phyloP scores from a whole-genome alignment of 2,797 vertebrate genomes.

The Hephaestus fuliginosus region DNA sequence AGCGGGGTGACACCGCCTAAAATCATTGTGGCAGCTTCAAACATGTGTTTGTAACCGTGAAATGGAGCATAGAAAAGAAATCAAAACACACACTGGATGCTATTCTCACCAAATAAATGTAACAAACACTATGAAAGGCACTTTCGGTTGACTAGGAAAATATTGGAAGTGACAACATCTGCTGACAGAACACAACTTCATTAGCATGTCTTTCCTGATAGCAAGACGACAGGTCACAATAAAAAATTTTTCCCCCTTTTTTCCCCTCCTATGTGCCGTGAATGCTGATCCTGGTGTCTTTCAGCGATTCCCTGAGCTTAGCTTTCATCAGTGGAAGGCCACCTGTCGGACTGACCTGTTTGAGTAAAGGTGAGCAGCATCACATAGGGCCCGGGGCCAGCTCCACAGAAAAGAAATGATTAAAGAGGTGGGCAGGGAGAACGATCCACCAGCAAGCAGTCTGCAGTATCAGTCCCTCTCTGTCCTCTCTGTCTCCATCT shows the following conservation, averaged over 20 bases:
- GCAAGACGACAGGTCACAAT: constrained; percentile 55
- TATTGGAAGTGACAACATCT: constrained; percentile 54
- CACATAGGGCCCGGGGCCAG: constrained; percentile 52
- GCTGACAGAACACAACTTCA: constrained; percentile 61
- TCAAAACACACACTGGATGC: constrained; percentile 67
- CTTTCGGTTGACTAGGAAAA: constrained; percentile 53
- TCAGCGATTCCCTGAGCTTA: constrained; percentile 39
- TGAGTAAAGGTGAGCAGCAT: constrained; percentile 64
- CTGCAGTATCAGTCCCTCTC: constrained; percentile 23
- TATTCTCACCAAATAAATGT: constrained; percentile 71
- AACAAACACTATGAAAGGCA: constrained; percentile 69
- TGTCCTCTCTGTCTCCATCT: constrained; percentile 16
- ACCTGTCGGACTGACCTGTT: constrained; percentile 64
- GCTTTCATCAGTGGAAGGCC: constrained; percentile 61
- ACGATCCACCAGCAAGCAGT: constrained; percentile 33
- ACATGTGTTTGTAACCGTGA: constrained; percentile 69
- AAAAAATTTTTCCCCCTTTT: constrained; percentile 9
- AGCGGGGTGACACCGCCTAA: constrained; percentile 56
- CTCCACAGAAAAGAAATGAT: constrained; percentile 52
- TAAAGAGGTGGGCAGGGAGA: constrained; percentile 39
- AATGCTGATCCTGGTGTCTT: constrained; percentile 56
- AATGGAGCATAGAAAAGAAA: constrained; percentile 73
- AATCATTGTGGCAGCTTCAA: constrained; percentile 73
- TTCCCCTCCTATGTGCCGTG: constrained; percentile 16
- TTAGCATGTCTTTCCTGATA: constrained; percentile 65